Percentiles rank a stretch among this genome's conserved stretches.
These are phyloP conservation scores for Sphinx pinastri DNA, from an alignment of 2,888 invertebrate genomes.

Conservation along the genomic window DNA sequence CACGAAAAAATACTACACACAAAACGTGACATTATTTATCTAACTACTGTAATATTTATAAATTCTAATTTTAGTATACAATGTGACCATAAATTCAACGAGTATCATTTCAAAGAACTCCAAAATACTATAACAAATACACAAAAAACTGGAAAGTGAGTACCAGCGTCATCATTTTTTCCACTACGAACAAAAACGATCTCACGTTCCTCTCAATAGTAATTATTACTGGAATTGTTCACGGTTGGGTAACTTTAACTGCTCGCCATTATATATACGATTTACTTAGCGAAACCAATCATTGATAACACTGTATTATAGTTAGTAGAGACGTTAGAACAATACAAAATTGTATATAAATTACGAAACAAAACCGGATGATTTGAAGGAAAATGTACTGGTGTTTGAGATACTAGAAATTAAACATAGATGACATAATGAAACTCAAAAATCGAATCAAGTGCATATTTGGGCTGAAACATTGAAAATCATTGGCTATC, in stretches of 20 bases:
- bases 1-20: too few relatives aligned
- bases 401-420: neutral
- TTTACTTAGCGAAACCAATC: conserved; percentile 37
- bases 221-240: conserved; percentile 14
- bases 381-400: neutral
- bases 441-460: neutral
- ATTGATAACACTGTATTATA: conserved; percentile 31
- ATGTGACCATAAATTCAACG: neutral
- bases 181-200: conserved; percentile 3
- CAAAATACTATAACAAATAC: neutral
- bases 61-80: neutral
- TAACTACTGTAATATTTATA: too few relatives aligned
- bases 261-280: conserved; percentile 29
- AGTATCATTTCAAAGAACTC: neutral
- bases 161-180: neutral
- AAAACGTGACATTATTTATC: too few relatives aligned
- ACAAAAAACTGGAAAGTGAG: conserved; percentile 5
- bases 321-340: conserved; percentile 8
- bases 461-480: neutral
- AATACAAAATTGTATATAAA: neutral
- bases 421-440: neutral
- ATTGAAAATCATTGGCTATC: neutral
- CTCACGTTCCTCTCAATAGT: conserved; percentile 19
- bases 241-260: conserved; percentile 16
- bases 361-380: neutral